Base-by-base conservation (phyloP, 1,140 invertebrate species). In the Cepaea nemoralis region DNA sequence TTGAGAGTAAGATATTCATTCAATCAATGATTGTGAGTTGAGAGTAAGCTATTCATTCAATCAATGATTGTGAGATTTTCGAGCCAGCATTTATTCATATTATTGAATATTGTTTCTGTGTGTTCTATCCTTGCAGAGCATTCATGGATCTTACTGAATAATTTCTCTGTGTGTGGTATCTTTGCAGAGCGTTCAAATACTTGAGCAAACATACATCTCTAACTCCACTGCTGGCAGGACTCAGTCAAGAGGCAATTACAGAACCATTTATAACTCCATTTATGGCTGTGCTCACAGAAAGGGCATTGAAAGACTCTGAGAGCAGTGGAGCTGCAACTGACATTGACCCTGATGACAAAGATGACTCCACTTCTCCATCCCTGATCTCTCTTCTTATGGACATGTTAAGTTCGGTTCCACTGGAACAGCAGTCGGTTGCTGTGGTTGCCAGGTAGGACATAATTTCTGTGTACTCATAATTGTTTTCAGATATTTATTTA, bases 191-290 rank as follows among this genome's bases (percentile, higher is more conserved):
- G 31, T 73, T 80, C 67, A 70, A 67, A 39, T 80, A 80, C 33
- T 67, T 80, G 33, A 27, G 14, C 42, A 70, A 69, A 37, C 78
- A 80, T 27, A 22, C 67, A 35, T 50, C 42, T 2, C 69, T 80
- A 24, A 70, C 39, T 1, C 45, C 22, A 14, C 40, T 39, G n/a
- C 78, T 80, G 69, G 10, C 42, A 10, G n/a, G 37, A 12, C 24
- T 80, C 40, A 55, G 69, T 37, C 12, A 27, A 12, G 48, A 80
- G 10, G 19, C 48, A n/a, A 73, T 55, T 1, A 59, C 48, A 10
- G 78, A 80, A 27, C 78, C 78, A 19, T 80, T 80, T 35, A 45
- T 80, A 8, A 55, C 40, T 16, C 78, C 78, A 39, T 80, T 80
- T 35, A 48, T 80, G 67, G 8, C 45, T 1, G 27, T n/a, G 10